A percentile compares a stretch with the other conserved stretches of the same genome.
Evolutionary conservation across 2,113 vertebrate genomes (phyloP).

Genomic region (Brachirus orientalis): DNA sequence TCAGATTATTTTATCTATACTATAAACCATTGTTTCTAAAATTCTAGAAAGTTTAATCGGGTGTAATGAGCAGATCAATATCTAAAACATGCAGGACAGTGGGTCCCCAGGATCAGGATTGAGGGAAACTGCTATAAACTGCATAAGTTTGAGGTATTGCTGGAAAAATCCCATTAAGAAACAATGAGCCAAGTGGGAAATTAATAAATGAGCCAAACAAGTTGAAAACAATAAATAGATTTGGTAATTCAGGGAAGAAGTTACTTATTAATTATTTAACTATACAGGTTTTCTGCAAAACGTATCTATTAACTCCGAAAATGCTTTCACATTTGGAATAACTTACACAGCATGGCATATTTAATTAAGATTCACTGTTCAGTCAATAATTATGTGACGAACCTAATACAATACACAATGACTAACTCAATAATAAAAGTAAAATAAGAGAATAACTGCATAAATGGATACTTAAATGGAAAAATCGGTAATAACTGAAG

Average conservation of each 20-base stretch:
- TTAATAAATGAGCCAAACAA: not conserved
- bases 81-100: too few relatives aligned
- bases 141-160: too few relatives aligned
- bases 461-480: not conserved
- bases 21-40: too few relatives aligned
- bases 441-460: not conserved
- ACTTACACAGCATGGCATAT: not conserved
- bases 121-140: too few relatives aligned
- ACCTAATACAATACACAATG: not conserved
- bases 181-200: not conserved
- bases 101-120: too few relatives aligned
- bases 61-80: too few relatives aligned
- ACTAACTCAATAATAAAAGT: not conserved
- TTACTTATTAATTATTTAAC: not conserved
- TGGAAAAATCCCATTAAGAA: not conserved
- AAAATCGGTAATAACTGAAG: not conserved
- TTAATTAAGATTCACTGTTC: not conserved
- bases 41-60: too few relatives aligned
- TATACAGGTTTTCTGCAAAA: too few relatives aligned
- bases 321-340: too few relatives aligned
- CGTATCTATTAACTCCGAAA: too few relatives aligned
- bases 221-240: not conserved
- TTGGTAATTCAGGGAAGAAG: not conserved
- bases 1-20: not conserved
- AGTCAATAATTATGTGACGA: not conserved